These are phyloP conservation scores for Ceryle rudis DNA, from an alignment of 2,797 vertebrate species.

Conservation along the genomic window DNA sequence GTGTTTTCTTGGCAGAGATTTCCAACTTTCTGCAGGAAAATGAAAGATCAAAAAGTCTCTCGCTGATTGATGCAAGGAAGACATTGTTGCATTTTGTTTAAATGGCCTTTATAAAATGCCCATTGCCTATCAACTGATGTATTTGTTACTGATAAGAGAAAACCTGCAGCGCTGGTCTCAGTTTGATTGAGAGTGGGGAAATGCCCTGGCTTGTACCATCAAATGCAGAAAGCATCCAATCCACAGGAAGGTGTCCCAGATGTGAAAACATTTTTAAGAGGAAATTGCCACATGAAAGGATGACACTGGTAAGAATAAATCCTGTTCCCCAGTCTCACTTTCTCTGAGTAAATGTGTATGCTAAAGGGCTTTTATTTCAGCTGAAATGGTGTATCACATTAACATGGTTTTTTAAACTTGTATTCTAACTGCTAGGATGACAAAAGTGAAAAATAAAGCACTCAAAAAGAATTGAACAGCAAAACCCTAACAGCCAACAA, in stretches of 20 bases:
- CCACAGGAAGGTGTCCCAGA: not conserved
- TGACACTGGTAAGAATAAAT: not conserved
- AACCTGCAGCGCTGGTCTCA: not conserved
- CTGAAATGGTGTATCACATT: not conserved
- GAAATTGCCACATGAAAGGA: not conserved
- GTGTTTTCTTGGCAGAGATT: not conserved
- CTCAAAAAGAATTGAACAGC: not conserved
- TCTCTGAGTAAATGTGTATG: not conserved
- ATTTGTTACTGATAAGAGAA: not conserved
- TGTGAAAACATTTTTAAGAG: not conserved
- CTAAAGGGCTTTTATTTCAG: not conserved
- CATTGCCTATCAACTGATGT: not conserved
- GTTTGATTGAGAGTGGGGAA: not conserved
- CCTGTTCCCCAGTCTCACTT: not conserved
- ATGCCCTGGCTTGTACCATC: not conserved
- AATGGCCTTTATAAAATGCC: slow-evolving; percentile 5
- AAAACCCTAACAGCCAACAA: not conserved
- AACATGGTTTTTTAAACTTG: not conserved
- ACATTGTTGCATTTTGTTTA: not conserved
- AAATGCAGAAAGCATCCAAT: not conserved
- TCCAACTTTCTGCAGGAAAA: not conserved
- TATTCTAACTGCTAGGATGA: not conserved
- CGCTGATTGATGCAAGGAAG: not conserved
- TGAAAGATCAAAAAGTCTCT: not conserved
- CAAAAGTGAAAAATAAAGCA: not conserved